Percentiles rank a stretch among this genome's conserved stretches.
Evolutionary conservation across 1,140 invertebrate species (phyloP).

Genomic region (Drosophila melanogaster): Release_6_plus_ISO1_MT NT_037436.4:9795001-9795500

Average conservation of each 20-base stretch:
- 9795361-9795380: too few relatives aligned
- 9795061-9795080: slow-evolving; percentile 38
- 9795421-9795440: too few relatives aligned
- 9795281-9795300: too few relatives aligned
- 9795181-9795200: slow-evolving; percentile 2
- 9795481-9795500: not conserved
- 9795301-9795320: too few relatives aligned
- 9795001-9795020: slow-evolving; percentile 44
- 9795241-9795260: not conserved
- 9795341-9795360: too few relatives aligned
- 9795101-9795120: not conserved
- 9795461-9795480: too few relatives aligned
- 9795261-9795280: too few relatives aligned
- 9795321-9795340: not conserved
- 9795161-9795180: slow-evolving; percentile 23
- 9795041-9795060: slow-evolving; percentile 24
- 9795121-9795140: slow-evolving; percentile 27
- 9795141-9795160: slow-evolving; percentile 25
- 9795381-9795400: too few relatives aligned
- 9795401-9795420: too few relatives aligned
- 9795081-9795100: not conserved
- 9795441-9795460: too few relatives aligned
- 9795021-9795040: slow-evolving; percentile 5
- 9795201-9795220: not conserved
- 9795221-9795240: not conserved